phyloP scores from a whole-genome alignment of 2,888 invertebrate genomes.

The Drosophila affinis region DNA sequence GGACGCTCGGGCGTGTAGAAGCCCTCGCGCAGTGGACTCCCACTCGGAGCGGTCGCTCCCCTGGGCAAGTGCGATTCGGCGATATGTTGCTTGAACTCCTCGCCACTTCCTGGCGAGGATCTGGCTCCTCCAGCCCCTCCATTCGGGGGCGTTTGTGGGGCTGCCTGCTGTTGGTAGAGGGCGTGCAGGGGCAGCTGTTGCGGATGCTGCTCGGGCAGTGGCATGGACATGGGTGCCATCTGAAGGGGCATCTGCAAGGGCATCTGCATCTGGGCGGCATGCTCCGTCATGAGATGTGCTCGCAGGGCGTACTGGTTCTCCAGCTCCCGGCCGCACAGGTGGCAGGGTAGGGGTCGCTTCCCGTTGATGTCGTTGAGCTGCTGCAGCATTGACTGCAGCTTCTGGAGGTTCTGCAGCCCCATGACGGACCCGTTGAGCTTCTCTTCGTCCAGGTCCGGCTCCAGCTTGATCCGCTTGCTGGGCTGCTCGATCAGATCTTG shows the following conservation, averaged over 20 bases:
- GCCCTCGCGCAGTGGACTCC: conserved; percentile 83
- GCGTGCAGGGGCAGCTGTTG: conserved; percentile 34
- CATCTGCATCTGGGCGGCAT: conserved; percentile 64
- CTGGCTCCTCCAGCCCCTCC: conserved; percentile 51
- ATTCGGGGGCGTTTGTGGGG: conserved; percentile 73
- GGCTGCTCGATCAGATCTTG: conserved; percentile 39
- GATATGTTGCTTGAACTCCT: conserved; percentile 89
- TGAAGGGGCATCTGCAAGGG: conserved; percentile 37
- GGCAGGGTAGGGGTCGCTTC: conserved; percentile 86
- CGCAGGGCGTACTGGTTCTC: conserved; percentile 89
- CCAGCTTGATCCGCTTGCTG: conserved; percentile 79
- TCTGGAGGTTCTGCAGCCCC: conserved; percentile 92
- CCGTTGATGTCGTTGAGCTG: conserved; percentile 93
- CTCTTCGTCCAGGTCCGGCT: conserved; percentile 63
- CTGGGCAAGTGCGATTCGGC: conserved; percentile 79
- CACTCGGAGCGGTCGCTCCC: conserved; percentile 41
- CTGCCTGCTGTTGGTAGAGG: conserved; percentile 26
- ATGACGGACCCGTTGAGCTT: conserved; percentile 84
- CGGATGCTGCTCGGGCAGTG: conserved; percentile 64
- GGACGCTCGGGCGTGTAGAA: conserved; percentile 85
- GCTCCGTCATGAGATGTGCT: conserved; percentile 83
- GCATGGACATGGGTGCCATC: conserved; percentile 43
- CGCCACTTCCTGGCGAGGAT: conserved; percentile 65
- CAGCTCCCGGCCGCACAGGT: conserved; percentile 89
- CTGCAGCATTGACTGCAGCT: conserved; percentile 95